These are phyloP conservation scores for Candoia aspera DNA, from an alignment of 2,113 vertebrate genomes.

Conservation along the genomic window DNA sequence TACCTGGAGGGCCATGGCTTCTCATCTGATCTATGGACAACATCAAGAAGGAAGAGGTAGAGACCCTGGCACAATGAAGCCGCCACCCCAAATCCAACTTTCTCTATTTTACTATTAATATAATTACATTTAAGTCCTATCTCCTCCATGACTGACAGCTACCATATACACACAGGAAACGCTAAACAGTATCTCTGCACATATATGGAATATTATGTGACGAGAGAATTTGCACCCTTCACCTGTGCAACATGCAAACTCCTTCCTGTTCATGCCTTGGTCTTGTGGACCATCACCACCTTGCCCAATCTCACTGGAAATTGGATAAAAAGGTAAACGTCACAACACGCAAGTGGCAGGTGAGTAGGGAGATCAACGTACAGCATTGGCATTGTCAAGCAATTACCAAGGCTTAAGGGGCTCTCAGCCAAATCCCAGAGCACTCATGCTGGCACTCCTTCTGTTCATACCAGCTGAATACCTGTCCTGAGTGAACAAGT, in stretches of 20 bases:
- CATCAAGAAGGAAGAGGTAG: background rate
- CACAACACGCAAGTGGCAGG: background rate
- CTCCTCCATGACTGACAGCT: background rate
- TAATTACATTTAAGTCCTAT: background rate
- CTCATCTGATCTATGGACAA: background rate
- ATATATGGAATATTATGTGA: background rate
- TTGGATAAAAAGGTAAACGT: too few relatives aligned
- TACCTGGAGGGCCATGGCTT: background rate
- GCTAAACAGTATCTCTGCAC: too few relatives aligned
- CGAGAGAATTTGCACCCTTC: background rate
- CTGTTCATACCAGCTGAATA: background rate
- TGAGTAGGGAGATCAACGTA: background rate
- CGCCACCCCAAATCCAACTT: background rate
- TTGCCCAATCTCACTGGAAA: too few relatives aligned
- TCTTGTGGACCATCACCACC: background rate
- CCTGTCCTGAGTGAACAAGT: background rate
- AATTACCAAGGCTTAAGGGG: background rate
- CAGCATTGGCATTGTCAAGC: background rate
- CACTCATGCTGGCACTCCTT: background rate
- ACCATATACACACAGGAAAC: background rate
- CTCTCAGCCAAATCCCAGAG: background rate
- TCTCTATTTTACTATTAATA: background rate
- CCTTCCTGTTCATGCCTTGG: background rate
- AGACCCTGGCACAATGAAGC: background rate
- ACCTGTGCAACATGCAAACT: background rate